Evolutionary conservation across 1,140 invertebrate species (phyloP), one percentile per base, ranked within the genome.

Genomic region (Acarapis woodi): DNA sequence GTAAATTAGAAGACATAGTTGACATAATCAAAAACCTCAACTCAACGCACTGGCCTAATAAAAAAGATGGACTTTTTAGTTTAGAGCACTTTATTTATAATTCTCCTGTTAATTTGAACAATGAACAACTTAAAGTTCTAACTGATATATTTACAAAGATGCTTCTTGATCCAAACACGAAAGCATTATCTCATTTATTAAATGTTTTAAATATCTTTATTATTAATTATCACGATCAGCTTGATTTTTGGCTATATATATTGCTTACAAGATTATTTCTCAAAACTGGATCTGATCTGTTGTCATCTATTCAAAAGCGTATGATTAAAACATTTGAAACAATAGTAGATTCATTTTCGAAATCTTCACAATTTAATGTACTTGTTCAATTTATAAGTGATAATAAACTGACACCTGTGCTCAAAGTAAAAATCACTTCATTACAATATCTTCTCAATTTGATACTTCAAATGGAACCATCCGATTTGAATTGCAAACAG

Each of bases 161-260:
- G 76, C 88, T 93, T 49, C 80, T 85, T 65, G 83, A 93, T 54
- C 76, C 79, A n/a, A 80, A 88, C 52, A 87, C 78, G 2, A 90
- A 90, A 59, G 65, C 88, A 32, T 80, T 88, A 55, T 75, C 74
- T 35, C 56, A 88, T 38, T 85, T 90, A 56, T 56, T 93, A 46
- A 83, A 93, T 48, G 77, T 79, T 0, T 63, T 93, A 14, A 73
- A 75, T 44, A 79, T 88, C 50, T 56, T 93, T 39, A 71, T 93
- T 32, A 56, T 65, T 41, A 70, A 70, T n/a, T 78, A 93, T 56
- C 70, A 68, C 41, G 63, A 67, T 41, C 77, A 88, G 45, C 60
- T 94, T 8, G 66, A 71, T 42, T 77, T 80, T 51, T 90, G 83
- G 80, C 56, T 93, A 1, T 83, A 85, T 49, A 68, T 87, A 41